Conservation (phyloP, 2,888 invertebrate genomes). For the Machimus atricapillus region DNA sequence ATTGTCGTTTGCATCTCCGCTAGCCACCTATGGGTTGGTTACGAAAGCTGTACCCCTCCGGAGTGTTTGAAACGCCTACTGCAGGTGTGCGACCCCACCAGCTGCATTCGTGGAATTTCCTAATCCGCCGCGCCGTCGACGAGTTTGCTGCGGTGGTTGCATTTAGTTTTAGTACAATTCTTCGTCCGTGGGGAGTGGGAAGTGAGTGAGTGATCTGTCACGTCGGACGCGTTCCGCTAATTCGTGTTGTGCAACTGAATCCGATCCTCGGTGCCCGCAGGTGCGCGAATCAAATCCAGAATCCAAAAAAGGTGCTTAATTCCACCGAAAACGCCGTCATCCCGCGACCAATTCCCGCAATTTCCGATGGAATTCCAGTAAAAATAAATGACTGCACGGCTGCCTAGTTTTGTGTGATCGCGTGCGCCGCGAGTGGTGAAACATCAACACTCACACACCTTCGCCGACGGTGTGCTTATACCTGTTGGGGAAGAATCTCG, state of each 20-base stretch:
- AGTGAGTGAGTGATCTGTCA: background rate
- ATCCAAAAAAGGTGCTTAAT: background rate
- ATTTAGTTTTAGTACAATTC: background rate
- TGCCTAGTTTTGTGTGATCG: background rate
- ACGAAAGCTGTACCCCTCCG: background rate
- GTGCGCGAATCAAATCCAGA: background rate
- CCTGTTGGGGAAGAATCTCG: background rate
- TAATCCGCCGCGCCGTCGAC: background rate
- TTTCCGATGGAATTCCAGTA: background rate
- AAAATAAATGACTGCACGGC: background rate
- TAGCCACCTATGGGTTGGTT: background rate
- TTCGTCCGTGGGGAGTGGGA: background rate
- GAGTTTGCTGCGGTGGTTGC: background rate
- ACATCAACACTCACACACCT: background rate
- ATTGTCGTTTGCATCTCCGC: background rate
- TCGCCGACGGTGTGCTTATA: background rate
- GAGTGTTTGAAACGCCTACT: background rate
- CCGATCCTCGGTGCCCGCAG: background rate
- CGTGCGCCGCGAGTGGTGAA: constrained; percentile 10
- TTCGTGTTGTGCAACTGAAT: background rate
- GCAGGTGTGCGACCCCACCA: background rate
- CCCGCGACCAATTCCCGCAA: background rate
- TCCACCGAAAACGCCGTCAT: background rate
- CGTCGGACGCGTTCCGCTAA: background rate
- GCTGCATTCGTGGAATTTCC: background rate